These are phyloP conservation scores for Therioaphis trifolii DNA, from an alignment of 2,888 invertebrate genomes.

Conservation along the genomic window DNA sequence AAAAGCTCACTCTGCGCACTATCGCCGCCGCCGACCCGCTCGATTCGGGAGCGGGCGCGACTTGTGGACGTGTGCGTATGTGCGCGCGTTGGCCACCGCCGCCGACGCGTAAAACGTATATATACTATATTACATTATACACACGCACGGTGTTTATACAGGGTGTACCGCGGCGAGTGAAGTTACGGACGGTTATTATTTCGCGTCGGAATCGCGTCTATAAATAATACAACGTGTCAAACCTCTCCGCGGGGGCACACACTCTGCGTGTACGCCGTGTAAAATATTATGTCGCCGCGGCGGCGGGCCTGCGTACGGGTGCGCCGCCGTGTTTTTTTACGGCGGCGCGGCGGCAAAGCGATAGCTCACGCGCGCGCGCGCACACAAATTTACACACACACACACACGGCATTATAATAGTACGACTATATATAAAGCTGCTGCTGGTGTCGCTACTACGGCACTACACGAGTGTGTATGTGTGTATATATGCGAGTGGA, in stretches of 20 bases:
- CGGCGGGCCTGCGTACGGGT: constrained; percentile 9
- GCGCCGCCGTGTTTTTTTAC: background rate
- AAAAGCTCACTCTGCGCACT: too few relatives aligned
- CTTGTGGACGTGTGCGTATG: constrained; percentile 34
- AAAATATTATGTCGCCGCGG: constrained; percentile 5
- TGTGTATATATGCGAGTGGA: background rate
- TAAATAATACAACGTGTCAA: too few relatives aligned
- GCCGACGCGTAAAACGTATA: background rate
- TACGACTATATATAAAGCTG: too few relatives aligned
- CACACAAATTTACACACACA: too few relatives aligned
- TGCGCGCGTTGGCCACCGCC: constrained; percentile 21
- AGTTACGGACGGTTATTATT: too few relatives aligned
- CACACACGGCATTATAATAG: background rate
- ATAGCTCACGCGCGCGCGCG: background rate
- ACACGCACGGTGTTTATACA: background rate
- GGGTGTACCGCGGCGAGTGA: too few relatives aligned
- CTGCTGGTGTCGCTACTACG: too few relatives aligned
- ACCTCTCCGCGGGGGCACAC: too few relatives aligned
- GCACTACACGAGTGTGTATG: background rate
- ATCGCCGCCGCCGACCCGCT: constrained; percentile 3
- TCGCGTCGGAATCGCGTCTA: too few relatives aligned
- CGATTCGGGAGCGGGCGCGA: constrained; percentile 38
- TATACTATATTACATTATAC: background rate
- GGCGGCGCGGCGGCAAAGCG: too few relatives aligned
- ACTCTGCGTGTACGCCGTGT: background rate